Percentiles rank a stretch among this genome's conserved stretches.
Conservation (phyloP, 2,797 vertebrate genomes). For the Sciaenops ocellatus region DNA sequence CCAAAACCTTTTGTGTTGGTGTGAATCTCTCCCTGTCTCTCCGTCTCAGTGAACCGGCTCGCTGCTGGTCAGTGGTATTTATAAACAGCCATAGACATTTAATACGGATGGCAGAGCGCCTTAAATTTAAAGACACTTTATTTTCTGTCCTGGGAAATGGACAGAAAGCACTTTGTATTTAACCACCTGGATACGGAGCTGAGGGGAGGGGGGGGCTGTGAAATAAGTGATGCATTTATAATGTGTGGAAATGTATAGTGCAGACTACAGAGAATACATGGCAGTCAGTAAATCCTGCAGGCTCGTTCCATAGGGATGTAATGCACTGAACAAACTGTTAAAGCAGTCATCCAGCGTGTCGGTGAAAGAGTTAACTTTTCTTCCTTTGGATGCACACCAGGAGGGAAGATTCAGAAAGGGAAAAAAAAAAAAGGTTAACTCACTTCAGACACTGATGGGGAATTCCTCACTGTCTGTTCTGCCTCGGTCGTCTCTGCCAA, state of each 20-base stretch:
- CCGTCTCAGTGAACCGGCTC: conserved; percentile 30
- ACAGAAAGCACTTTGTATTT: conserved; percentile 55
- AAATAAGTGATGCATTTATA: conserved; percentile 61
- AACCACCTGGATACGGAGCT: conserved; percentile 47
- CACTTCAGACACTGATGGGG: conserved; percentile 74
- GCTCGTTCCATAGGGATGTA: conserved; percentile 6
- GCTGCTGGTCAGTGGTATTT: conserved; percentile 74
- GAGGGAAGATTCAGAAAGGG: conserved; percentile 55
- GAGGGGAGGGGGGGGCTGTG: conserved; percentile 41
- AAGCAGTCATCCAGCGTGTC: conserved; percentile 43
- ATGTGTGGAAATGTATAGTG: conserved; percentile 37
- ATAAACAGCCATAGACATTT: conserved; percentile 77
- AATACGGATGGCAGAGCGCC: conserved; percentile 70
- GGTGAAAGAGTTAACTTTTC: conserved; percentile 76
- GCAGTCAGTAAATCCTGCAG: conserved; percentile 34
- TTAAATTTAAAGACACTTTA: conserved; percentile 66
- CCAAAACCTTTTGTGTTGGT: conserved; percentile 16
- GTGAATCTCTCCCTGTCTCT: background rate
- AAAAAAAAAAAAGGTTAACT: conserved; percentile 65
- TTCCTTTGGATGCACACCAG: conserved; percentile 66
- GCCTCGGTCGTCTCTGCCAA: conserved; percentile 44
- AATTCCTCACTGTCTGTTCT: conserved; percentile 79
- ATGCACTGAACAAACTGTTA: conserved; percentile 27
- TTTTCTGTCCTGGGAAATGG: conserved; percentile 49
- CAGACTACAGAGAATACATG: conserved; percentile 16